A percentile compares a stretch with the other conserved stretches of the same genome.
Evolutionary conservation across 2,888 invertebrate species (phyloP).

Genomic region (Embidobia sp.): DNA sequence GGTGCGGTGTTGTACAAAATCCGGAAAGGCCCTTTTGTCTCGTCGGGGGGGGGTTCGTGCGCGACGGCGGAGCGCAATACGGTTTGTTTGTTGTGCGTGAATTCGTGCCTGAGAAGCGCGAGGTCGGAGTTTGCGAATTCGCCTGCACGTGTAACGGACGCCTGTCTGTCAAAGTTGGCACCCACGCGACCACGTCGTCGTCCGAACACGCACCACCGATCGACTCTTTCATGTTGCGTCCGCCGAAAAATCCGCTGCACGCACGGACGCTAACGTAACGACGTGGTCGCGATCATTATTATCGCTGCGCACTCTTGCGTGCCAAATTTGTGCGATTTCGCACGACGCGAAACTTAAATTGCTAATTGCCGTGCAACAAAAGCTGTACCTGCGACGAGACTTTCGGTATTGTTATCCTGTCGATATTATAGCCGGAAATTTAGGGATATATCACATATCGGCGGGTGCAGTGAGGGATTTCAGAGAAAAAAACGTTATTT

Average conservation of each 20-base stretch:
- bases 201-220: slow-evolving; percentile 11
- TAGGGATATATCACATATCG: no score
- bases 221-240: slow-evolving; percentile 10
- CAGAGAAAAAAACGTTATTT: no score
- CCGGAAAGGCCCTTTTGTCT: no score
- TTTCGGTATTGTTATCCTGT: background rate
- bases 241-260: background rate
- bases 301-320: slow-evolving; percentile 12
- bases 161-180: slow-evolving; percentile 8
- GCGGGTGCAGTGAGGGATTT: no score
- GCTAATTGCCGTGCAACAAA: slow-evolving; percentile 23
- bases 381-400: background rate
- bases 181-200: slow-evolving; percentile 7
- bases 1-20: no score
- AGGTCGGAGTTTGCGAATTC: background rate
- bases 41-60: no score
- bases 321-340: slow-evolving; percentile 17
- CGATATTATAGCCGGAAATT: background rate
- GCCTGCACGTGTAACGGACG: slow-evolving; percentile 13
- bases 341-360: slow-evolving; percentile 17
- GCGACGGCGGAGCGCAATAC: no score
- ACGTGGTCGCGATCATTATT: slow-evolving; percentile 16
- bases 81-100: no score
- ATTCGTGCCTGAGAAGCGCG: no score
- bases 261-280: slow-evolving; percentile 1